Conservation (phyloP, 2,113 vertebrate genomes). For the Bubo blakistoni region DNA sequence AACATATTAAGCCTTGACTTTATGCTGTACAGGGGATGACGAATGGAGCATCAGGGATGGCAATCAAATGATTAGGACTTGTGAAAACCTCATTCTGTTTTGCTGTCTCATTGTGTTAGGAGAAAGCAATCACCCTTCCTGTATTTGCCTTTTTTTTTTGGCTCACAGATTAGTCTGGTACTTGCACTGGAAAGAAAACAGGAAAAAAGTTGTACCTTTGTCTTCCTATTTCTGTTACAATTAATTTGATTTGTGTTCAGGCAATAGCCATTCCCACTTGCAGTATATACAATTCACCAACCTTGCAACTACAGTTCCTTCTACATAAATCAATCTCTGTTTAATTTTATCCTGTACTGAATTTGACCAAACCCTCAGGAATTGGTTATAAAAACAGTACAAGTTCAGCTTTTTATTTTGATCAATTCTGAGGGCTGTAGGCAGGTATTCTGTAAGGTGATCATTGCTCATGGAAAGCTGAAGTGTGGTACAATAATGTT, state of each 20-base stretch:
- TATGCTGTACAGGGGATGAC: background rate
- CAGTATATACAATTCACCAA: background rate
- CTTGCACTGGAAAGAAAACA: background rate
- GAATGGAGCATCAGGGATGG: background rate
- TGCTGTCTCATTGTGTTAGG: background rate
- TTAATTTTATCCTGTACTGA: slow-evolving; percentile 33
- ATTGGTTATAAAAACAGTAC: background rate
- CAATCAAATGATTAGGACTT: background rate
- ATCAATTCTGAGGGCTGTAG: slow-evolving; percentile 55
- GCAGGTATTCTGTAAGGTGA: background rate
- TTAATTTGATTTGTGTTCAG: slow-evolving; percentile 21
- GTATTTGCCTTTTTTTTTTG: background rate
- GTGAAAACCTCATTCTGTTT: background rate
- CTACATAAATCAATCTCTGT: slow-evolving; percentile 37
- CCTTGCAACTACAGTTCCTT: background rate
- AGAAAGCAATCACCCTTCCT: background rate
- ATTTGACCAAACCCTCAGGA: slow-evolving; percentile 54
- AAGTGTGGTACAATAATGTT: background rate
- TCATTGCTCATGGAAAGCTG: background rate
- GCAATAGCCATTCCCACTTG: background rate
- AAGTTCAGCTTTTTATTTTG: slow-evolving; percentile 31
- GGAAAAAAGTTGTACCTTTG: background rate
- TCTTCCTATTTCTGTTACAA: background rate
- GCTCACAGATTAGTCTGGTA: background rate
- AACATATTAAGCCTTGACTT: background rate